A percentile compares a stretch with the other conserved stretches of the same genome.
These are phyloP conservation scores for Cryptoblepharus egeriae DNA, from an alignment of 2,797 vertebrate genomes.

Conservation along the genomic window DNA sequence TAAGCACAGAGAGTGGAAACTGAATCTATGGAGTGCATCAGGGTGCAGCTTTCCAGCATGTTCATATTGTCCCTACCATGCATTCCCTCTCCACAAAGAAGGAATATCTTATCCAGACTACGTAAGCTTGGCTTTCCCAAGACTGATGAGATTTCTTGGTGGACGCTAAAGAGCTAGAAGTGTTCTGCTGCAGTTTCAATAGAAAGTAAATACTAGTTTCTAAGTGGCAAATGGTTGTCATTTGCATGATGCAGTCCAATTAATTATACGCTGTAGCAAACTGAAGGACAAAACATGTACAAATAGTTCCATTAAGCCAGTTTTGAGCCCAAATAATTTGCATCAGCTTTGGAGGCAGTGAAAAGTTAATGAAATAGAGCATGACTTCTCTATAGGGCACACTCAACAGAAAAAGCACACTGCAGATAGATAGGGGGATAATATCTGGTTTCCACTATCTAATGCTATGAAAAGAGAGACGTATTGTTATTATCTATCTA, in stretches of 20 bases:
- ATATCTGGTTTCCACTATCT: constrained; percentile 25
- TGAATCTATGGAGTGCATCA: too few species aligned
- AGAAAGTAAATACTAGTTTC: constrained; percentile 12
- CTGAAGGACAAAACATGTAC: not conserved
- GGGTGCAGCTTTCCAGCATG: too few species aligned
- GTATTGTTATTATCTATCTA: not conserved
- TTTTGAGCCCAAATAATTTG: constrained; percentile 31
- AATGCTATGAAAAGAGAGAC: not conserved
- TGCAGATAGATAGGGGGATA: constrained; percentile 46
- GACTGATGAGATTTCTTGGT: too few species aligned
- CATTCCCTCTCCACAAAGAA: too few species aligned
- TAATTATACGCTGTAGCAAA: not conserved
- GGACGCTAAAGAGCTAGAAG: not conserved
- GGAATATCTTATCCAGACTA: too few species aligned
- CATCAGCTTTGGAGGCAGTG: constrained; percentile 43
- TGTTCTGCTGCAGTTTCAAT: constrained; percentile 12
- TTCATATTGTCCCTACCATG: too few species aligned
- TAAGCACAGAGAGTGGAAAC: too few species aligned
- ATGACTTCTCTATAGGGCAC: constrained; percentile 44
- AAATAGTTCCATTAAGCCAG: constrained; percentile 27
- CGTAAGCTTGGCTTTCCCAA: too few species aligned
- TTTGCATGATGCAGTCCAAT: not conserved
- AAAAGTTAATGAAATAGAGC: constrained; percentile 17
- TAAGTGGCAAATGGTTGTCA: constrained; percentile 28
- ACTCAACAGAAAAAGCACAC: constrained; percentile 56